Evolutionary conservation across 2,113 vertebrate genomes (phyloP).

Genomic region (Struthidea cinerea): DNA sequence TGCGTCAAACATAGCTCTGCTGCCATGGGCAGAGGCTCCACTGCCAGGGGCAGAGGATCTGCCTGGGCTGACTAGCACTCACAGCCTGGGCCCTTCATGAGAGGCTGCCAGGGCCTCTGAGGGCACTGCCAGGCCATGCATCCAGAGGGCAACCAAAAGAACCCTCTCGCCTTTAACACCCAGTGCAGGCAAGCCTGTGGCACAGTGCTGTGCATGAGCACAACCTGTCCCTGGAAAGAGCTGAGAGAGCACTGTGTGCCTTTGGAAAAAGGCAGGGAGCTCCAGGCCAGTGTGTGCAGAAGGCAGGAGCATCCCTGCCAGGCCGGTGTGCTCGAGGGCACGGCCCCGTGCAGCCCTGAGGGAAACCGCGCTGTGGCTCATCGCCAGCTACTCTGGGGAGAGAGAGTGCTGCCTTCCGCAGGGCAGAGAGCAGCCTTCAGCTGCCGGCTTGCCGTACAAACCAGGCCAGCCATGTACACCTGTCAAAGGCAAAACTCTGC

Average conservation of each 20-base stretch:
- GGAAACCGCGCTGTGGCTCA: neutral
- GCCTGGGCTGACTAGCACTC: neutral
- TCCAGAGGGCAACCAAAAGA: neutral
- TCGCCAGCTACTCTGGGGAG: neutral
- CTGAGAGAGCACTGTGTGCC: rapidly evolving
- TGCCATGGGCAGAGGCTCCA: neutral
- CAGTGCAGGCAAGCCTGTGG: too few relatives aligned
- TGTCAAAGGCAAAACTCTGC: neutral
- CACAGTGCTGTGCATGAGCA: rapidly evolving
- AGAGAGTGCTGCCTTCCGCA: neutral
- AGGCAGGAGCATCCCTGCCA: neutral
- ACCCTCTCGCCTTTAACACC: rapidly evolving
- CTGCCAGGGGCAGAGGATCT: neutral
- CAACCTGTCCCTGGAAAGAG: rapidly evolving
- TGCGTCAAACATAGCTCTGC: neutral
- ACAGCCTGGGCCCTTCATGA: neutral
- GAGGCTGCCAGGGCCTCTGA: neutral
- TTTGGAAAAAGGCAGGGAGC: rapidly evolving
- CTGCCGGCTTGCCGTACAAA: neutral
- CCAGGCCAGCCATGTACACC: rapidly evolving
- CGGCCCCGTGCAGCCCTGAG: rapidly evolving
- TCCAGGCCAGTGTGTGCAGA: rapidly evolving
- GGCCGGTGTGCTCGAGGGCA: neutral
- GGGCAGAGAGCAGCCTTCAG: neutral
- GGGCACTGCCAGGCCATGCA: neutral